Conservation (phyloP, 2,888 invertebrate genomes). For the Cryptosula pallasiana region DNA sequence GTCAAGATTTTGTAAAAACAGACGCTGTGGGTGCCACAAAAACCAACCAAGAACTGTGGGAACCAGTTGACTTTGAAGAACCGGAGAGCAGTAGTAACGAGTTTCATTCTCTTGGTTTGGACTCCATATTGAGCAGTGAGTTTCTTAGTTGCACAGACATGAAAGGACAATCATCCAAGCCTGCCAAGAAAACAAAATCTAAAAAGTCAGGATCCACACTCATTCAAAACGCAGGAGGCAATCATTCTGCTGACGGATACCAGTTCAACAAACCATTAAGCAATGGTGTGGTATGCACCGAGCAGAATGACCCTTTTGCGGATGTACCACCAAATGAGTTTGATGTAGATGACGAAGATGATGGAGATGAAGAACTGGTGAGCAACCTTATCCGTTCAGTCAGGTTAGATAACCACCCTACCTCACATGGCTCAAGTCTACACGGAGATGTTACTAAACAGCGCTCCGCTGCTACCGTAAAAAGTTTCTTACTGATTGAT, state of each 20-base stretch:
- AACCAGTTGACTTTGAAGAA: neutral
- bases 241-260: no score
- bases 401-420: neutral
- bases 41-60: neutral
- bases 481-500: slow-evolving; percentile 48
- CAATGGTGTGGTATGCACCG: neutral
- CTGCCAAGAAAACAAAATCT: neutral
- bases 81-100: neutral
- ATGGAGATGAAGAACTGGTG: neutral
- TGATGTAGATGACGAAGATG: neutral
- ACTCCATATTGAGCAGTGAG: neutral
- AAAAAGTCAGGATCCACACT: neutral
- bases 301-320: neutral
- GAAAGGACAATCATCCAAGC: slow-evolving; percentile 15
- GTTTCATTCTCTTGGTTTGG: neutral
- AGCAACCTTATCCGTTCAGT: neutral
- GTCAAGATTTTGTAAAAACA: no score
- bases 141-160: neutral
- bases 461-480: neutral
- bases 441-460: neutral
- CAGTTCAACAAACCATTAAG: neutral
- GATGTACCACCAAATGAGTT: neutral
- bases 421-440: neutral
- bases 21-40: neutral
- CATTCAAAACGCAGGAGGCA: neutral